Base-by-base conservation (phyloP, 1,140 invertebrate species). In the Marisa cornuarietis region DNA sequence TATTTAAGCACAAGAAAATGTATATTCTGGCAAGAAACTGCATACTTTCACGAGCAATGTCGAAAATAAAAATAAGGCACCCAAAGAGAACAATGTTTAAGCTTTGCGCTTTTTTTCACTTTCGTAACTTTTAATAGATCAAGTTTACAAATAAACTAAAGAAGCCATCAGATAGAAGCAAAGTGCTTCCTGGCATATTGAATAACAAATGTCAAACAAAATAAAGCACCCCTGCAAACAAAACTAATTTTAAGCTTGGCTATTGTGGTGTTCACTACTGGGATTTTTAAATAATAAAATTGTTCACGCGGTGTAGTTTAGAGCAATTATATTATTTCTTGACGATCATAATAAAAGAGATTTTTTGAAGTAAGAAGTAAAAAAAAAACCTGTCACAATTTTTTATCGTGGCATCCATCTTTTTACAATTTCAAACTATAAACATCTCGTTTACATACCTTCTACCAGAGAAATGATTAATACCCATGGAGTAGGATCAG, bases 121-220 rank as follows among this genome's bases (percentile, higher is more conserved):
- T 49, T 62, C 52, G 63, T 65, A 62, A 62, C 14, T 66, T 68
- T 52, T 54, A 24, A 78, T 42, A 24, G 18, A 78, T 71, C 18
- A 31, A 77, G 54, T 71, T 69, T 31, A 78, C 31, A 72, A 74
- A 78, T 58, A 79, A 54, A 71, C 3, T 52, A 22, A 79, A 22
- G 2, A 16, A 5, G 16, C 20, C 10, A 49, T 51, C 62, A 20
- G 20, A 3, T 24, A n/a, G 6, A 0, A 42, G 31, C 2, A 42
- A 42, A 42, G 31, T 42, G 0, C 0, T 42, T 42, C 1, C 31
- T 42, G 31, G 31, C 6, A 42, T 42, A 42, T 42, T 42, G 6
- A 42, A 42, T 42, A 42, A 42, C 31, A 42, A 42, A 42, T 42
- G 31, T 42, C 0, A 42, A 42, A 42, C 0, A 42, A 42, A 42